Conservation (phyloP, 2,797 vertebrate species). For the Syndactyla subalaris region DNA sequence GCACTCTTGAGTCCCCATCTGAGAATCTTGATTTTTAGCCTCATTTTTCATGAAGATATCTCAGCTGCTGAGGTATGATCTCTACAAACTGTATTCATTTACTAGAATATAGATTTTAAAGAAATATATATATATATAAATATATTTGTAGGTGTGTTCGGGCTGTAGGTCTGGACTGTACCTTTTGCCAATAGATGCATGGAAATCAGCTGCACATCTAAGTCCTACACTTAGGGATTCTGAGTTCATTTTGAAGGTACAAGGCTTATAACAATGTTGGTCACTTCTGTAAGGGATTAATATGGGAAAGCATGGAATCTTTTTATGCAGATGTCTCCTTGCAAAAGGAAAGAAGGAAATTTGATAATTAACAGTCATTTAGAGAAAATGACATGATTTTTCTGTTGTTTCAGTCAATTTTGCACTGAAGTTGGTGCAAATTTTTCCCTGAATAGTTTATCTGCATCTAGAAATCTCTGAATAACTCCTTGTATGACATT, state of each 20-base stretch:
- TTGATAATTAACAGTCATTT: neutral
- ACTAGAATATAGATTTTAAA: slow-evolving; percentile 50
- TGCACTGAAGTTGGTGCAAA: neutral
- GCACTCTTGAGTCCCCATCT: slow-evolving; percentile 42
- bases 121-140: neutral
- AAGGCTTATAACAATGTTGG: neutral
- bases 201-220: slow-evolving; percentile 16
- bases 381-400: neutral
- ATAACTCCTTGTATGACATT: neutral
- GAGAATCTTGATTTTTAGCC: slow-evolving; percentile 46
- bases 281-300: neutral
- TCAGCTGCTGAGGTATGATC: slow-evolving; percentile 58
- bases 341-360: neutral
- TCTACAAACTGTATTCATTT: slow-evolving; percentile 58
- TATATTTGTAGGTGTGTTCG: slow-evolving; percentile 14
- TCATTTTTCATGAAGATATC: slow-evolving; percentile 27
- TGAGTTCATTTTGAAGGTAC: neutral
- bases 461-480: neutral
- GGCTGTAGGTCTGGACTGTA: slow-evolving; percentile 1
- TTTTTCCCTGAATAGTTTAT: neutral
- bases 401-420: neutral
- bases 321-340: neutral
- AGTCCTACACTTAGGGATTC: neutral
- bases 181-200: slow-evolving; percentile 16
- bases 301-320: neutral